Evolutionary conservation across 2,797 vertebrate genomes (phyloP).

Genomic region (Streptopelia turtur): DNA sequence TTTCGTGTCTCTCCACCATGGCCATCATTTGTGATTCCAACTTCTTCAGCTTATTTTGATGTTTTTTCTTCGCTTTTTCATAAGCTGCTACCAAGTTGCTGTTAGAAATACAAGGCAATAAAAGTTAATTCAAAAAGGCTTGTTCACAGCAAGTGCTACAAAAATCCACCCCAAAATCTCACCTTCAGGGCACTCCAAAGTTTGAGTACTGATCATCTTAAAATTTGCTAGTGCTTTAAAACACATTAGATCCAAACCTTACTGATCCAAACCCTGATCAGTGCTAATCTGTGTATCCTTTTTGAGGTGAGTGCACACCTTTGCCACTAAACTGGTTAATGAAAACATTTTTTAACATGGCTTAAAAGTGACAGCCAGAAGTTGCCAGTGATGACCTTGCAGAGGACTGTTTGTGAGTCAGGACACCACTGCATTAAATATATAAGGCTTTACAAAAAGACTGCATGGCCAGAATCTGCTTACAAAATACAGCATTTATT

Average conservation of each 20-base stretch:
- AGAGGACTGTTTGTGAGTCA: background rate
- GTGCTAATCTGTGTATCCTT: background rate
- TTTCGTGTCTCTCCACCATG: slow-evolving; percentile 90
- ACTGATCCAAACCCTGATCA: background rate
- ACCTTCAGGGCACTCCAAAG: background rate
- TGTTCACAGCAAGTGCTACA: background rate
- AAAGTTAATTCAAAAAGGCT: background rate
- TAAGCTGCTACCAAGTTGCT: slow-evolving; percentile 91
- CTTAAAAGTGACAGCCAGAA: background rate
- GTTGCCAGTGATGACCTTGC: background rate
- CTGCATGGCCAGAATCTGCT: background rate
- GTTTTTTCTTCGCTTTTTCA: slow-evolving; percentile 91
- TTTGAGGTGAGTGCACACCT: background rate
- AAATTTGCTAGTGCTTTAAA: background rate
- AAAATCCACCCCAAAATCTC: background rate
- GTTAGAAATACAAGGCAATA: slow-evolving; percentile 12
- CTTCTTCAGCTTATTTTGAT: slow-evolving; percentile 90
- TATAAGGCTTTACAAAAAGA: background rate
- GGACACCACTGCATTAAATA: background rate
- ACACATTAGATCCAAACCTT: background rate
- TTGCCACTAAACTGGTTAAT: background rate
- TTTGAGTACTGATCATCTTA: background rate
- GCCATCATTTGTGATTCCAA: slow-evolving; percentile 92
- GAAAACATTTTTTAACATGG: background rate
- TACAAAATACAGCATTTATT: background rate